Evolutionary conservation across 2,888 invertebrate genomes (phyloP).

Genomic region (Cerastis rubricosa): DNA sequence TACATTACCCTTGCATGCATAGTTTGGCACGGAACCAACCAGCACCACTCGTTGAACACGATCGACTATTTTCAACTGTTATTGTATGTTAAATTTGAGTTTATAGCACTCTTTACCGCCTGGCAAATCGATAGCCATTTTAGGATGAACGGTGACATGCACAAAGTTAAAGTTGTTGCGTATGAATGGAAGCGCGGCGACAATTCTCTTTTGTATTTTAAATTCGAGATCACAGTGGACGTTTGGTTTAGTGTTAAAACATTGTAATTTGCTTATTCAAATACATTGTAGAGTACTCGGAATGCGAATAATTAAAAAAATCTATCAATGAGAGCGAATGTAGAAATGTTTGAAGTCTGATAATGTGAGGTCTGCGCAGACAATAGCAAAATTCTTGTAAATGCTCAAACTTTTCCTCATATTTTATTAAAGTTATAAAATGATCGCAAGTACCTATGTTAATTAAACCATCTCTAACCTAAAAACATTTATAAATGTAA

Average conservation of each 20-base stretch:
- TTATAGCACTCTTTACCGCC: conserved; percentile 78
- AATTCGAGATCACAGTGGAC: conserved; percentile 35
- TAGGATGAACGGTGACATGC: conserved; percentile 62
- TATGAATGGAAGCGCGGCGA: conserved; percentile 29
- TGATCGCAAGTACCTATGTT: too few relatives aligned
- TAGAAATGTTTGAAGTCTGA: too few relatives aligned
- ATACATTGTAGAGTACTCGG: conserved; percentile 12
- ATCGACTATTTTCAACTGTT: conserved; percentile 83
- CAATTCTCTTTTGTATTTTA: conserved; percentile 47
- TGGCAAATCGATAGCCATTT: conserved; percentile 73
- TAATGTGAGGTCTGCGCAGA: not conserved
- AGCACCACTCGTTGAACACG: conserved; percentile 83
- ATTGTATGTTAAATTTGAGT: conserved; percentile 81
- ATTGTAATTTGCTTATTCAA: conserved; percentile 40
- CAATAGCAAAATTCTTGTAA: not conserved
- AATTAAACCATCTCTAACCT: not conserved
- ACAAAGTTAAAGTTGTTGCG: conserved; percentile 65
- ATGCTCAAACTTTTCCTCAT: not conserved
- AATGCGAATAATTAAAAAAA: not conserved
- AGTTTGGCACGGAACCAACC: conserved; percentile 87
- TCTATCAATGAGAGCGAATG: not conserved
- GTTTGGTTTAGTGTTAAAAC: conserved; percentile 38
- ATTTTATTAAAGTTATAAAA: too few relatives aligned
- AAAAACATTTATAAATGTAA: conserved; percentile 7
- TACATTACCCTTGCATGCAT: conserved; percentile 82